Conservation (phyloP, 2,113 vertebrate genomes). For the Poecilia latipinna region DNA sequence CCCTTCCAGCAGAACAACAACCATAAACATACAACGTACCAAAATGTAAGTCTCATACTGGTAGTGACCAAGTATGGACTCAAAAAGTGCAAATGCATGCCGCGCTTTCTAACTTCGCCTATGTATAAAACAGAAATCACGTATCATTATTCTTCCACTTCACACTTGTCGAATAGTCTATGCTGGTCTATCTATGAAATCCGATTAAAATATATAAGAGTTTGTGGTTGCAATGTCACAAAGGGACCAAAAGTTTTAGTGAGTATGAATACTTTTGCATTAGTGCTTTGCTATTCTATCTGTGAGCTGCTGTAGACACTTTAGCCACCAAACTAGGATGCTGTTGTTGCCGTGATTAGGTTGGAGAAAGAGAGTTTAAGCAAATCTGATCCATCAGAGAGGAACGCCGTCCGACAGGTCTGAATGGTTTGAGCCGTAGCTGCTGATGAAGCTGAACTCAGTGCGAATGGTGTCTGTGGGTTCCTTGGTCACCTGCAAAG, state of each 20-base stretch:
- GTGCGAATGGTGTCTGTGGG: constrained; percentile 53
- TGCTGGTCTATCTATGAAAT: not conserved
- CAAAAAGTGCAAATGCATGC: no score
- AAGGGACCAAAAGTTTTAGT: not conserved
- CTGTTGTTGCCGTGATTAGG: constrained; percentile 2
- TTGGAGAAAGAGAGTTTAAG: constrained; percentile 13
- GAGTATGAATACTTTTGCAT: not conserved
- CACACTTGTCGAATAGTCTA: not conserved
- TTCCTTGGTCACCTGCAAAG: constrained; percentile 62
- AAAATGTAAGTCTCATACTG: no score
- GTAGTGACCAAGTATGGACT: no score
- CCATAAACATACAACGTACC: no score
- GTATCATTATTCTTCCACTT: no score
- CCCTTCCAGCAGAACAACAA: no score
- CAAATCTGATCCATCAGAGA: constrained; percentile 54
- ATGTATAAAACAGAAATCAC: no score
- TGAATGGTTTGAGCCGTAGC: constrained; percentile 79
- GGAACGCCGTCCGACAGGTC: constrained; percentile 82
- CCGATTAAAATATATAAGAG: not conserved
- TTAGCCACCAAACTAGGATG: constrained; percentile 14
- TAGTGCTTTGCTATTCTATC: not conserved
- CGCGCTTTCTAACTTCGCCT: no score
- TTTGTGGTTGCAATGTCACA: not conserved
- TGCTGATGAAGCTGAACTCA: constrained; percentile 74
- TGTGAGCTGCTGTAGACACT: constrained; percentile 12